Base-by-base conservation (phyloP, 2,888 invertebrate genomes). In the Altica lythri region DNA sequence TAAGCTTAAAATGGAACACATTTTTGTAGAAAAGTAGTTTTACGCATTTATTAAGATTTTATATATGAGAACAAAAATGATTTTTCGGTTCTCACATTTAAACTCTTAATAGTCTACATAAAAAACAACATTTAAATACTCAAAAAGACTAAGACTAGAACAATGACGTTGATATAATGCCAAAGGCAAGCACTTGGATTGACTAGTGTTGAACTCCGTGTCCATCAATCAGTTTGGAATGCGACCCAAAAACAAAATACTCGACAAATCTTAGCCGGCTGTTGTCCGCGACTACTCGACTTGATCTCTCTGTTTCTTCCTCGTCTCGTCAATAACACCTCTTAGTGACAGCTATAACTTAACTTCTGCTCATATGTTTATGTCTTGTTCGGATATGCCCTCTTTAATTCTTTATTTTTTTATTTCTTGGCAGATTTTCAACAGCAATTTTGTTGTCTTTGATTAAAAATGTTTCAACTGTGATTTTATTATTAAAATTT, bases 151-250 rank as follows among this genome's bases (percentile, higher is more conserved):
- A 19, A 4, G 12, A 8, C 5, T 13, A 9, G 16, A 14, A 42
- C 53, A 47, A 40, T 18, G 32, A 29, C 19, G 51, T 62, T 63
- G 61, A 60, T 54, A 57, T 49, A 55, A 54, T 61, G 62, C 64
- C 62, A 58, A 58, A 53, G 57, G 53, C 30, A 38, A 22, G 38
- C 49, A 48, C 50, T 53, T 58, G 60, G 52, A 30, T 53, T 47
- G 48, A 55, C 55, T 52, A 52, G 59, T 54, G 57, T 52, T 55
- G 53, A 55, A 53, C 50, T 50, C 48, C 53, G 30, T 53, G 59
- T 61, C 64, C 65, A 68, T 68, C 69, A 68, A 69, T 69, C 68
- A 67, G 61, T 54, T 29, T 32, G 65, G 67, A 68, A 69, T 71
- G 68, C 66, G 55, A 61, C 65, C 65, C 63, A 65, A 69, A 62